Conservation (phyloP, 2,888 invertebrate species). For the Cosmia pyralina region DNA sequence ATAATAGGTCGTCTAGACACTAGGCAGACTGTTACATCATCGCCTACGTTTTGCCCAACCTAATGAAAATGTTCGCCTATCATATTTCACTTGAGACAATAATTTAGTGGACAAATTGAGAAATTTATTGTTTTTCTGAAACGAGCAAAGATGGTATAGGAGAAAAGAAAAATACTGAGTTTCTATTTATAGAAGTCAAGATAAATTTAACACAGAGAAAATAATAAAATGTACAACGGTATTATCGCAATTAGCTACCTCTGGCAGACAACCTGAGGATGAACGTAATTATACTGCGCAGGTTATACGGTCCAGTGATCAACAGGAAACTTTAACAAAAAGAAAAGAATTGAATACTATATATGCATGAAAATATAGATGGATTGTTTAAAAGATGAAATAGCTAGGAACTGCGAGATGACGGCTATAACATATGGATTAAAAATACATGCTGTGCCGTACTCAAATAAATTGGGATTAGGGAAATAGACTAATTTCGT, state of each 20-base stretch:
- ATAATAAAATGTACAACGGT: slow-evolving; percentile 14
- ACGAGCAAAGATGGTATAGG: not conserved
- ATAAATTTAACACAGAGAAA: not conserved
- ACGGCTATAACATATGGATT: too few relatives aligned
- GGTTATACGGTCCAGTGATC: slow-evolving; percentile 26
- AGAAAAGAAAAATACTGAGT: slow-evolving; percentile 9
- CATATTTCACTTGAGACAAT: slow-evolving; percentile 39
- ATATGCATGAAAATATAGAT: not conserved
- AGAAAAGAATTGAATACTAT: slow-evolving; percentile 13
- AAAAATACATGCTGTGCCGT: not conserved
- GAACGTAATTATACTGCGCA: slow-evolving; percentile 32
- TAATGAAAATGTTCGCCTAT: slow-evolving; percentile 39
- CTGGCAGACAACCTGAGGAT: slow-evolving; percentile 13
- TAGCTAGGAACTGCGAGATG: not conserved
- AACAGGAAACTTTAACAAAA: slow-evolving; percentile 32
- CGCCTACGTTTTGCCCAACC: slow-evolving; percentile 19
- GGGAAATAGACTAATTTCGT: not conserved
- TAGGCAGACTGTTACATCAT: slow-evolving; percentile 43
- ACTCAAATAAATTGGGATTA: not conserved
- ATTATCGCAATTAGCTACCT: slow-evolving; percentile 37
- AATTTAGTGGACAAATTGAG: slow-evolving; percentile 35
- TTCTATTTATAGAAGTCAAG: slow-evolving; percentile 10
- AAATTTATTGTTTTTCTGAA: slow-evolving; percentile 32
- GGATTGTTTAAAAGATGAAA: not conserved
- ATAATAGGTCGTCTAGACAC: slow-evolving; percentile 58